Conservation (phyloP, 2,888 invertebrate genomes). For the Brachynemurus nebulosus region DNA sequence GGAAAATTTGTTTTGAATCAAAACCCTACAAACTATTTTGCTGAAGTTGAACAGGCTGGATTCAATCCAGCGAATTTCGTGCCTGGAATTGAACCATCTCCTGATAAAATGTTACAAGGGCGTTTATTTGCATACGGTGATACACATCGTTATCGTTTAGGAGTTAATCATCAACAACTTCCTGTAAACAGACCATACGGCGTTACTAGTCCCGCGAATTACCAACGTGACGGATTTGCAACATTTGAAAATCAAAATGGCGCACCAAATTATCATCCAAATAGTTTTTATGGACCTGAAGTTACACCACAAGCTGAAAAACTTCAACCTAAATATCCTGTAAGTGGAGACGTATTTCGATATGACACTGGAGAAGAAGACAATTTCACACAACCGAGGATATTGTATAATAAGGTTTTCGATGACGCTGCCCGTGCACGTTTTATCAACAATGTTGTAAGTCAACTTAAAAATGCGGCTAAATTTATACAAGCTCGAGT, state of each 20-base stretch:
- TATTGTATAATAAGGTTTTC: constrained; percentile 56
- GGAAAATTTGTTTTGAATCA: constrained; percentile 75
- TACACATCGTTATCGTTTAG: constrained; percentile 83
- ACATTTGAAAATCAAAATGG: constrained; percentile 67
- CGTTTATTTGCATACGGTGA: constrained; percentile 82
- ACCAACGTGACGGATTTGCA: constrained; percentile 83
- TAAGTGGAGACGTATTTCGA: constrained; percentile 60
- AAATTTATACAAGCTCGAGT: constrained; percentile 79
- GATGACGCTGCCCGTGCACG: constrained; percentile 57
- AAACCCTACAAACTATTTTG: constrained; percentile 86
- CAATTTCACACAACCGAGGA: constrained; percentile 72
- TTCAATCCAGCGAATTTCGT: constrained; percentile 83
- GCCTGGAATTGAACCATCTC: constrained; percentile 87
- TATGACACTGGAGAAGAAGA: constrained; percentile 77
- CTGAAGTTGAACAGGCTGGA: constrained; percentile 86
- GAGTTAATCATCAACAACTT: constrained; percentile 82
- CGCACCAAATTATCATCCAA: constrained; percentile 92
- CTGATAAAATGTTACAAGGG: constrained; percentile 86
- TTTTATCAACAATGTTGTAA: constrained; percentile 66
- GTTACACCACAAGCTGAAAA: constrained; percentile 49
- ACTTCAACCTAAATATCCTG: constrained; percentile 39
- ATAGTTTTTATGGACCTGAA: constrained; percentile 84
- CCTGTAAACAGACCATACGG: constrained; percentile 91
- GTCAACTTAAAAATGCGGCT: constrained; percentile 61
- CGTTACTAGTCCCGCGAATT: constrained; percentile 47